Evolutionary conservation across 2,113 vertebrate species (phyloP), one percentile per base, ranked within the genome.

Genomic region (Cranoglanis bouderius): DNA sequence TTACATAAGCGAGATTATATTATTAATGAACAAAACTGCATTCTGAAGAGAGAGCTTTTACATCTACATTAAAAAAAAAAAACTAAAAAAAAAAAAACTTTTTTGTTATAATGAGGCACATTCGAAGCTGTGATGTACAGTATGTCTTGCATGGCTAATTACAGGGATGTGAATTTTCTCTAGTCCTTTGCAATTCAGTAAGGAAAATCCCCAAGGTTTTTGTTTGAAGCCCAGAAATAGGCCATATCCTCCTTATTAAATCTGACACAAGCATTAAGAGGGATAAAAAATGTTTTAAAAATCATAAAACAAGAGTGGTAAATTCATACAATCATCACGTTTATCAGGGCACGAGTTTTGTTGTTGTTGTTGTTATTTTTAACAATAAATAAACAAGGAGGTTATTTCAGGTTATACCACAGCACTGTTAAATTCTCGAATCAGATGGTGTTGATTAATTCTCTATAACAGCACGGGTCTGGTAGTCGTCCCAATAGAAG

Each of bases 211-310:
- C 89, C 19, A 53, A 92, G 93, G 95, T 93, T 91, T 95, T 95
- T 91, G 95, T 95, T 94, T 96, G 90, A 95, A 93, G 93, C 77
- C 91, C 90, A 85, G 92, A 95, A 95, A 94, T 93, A 94, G 93
- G 93, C 92, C 93, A 93, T 92, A 92, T 94, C 94, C 92, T 91
- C 94, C 89, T 88, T 92, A 90, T 91, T 55, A 90, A 89, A 86
- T 59, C 86, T 57, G 65, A 81, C 24, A 16, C 61, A 72, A 61
- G 91, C 92, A 92, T 92, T 92, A 92, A 89, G 59, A 87, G 88
- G 92, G 89, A 91, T 78, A 32, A 86, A 77, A 77, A 43, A 70
- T n/a, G n/a, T n/a, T n/a, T n/a, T n/a, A 38, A 67, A 18, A 6
- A 3, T 32, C 0, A 5, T n/a, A 53, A 49, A 6, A 55, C 43